phyloP scores from a whole-genome alignment of 1,140 invertebrate species.

The Leucophenga varia region DNA sequence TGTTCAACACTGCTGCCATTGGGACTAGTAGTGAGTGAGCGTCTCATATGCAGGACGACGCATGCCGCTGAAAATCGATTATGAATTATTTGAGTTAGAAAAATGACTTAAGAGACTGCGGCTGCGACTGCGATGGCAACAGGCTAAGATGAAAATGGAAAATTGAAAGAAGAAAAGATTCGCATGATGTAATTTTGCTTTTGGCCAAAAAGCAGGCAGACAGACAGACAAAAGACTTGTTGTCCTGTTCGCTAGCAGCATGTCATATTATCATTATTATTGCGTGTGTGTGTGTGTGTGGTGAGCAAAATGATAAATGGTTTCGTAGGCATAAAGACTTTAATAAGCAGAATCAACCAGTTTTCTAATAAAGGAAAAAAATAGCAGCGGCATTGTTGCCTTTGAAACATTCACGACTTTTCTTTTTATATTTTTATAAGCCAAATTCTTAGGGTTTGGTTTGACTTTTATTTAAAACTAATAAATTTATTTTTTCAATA shows the following conservation, averaged over 20 bases:
- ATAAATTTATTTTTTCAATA: no score
- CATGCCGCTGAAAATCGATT: constrained; percentile 41
- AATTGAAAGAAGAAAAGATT: constrained; percentile 15
- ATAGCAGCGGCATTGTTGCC: constrained; percentile 6
- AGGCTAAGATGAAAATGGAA: no score
- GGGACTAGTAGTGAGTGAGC: background rate
- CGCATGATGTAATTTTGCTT: no score
- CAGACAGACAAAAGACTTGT: no score
- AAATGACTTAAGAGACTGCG: constrained; percentile 53
- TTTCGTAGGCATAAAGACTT: background rate
- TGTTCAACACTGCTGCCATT: constrained; percentile 5
- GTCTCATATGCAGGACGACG: background rate
- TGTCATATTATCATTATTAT: constrained; percentile 35
- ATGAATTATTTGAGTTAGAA: constrained; percentile 54
- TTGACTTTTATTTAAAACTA: no score
- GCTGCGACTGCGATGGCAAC: constrained; percentile 16
- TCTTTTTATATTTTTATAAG: no score
- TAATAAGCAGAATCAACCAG: background rate
- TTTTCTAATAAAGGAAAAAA: constrained; percentile 1
- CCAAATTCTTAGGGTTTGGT: no score
- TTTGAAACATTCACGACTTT: no score
- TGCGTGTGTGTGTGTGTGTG: constrained; percentile 1
- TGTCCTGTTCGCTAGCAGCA: constrained; percentile 10
- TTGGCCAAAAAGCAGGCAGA: no score
- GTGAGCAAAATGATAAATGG: constrained; percentile 25